phyloP scores from a whole-genome alignment of 1,140 invertebrate species.

The Anastrepha ludens region DNA sequence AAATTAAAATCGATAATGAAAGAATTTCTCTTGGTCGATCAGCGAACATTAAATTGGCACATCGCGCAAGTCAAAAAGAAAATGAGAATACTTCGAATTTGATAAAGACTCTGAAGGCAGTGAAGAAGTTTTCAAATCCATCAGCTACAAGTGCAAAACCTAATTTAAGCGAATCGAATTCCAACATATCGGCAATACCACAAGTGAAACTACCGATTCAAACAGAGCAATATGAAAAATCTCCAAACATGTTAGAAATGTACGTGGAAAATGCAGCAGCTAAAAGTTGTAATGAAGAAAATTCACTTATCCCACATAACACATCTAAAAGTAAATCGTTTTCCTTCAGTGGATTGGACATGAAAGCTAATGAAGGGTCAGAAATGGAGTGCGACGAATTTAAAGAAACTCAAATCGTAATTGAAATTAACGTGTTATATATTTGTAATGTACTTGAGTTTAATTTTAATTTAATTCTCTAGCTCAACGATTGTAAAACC shows the following conservation, averaged over 20 bases:
- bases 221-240: slow-evolving; percentile 59
- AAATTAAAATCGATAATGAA: not conserved
- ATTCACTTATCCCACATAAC: not conserved
- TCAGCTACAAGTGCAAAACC: not conserved
- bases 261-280: slow-evolving; percentile 61
- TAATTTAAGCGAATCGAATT: not conserved
- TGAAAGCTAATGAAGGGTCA: slow-evolving; percentile 28
- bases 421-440: slow-evolving; percentile 35
- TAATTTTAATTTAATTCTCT: not conserved
- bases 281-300: not conserved
- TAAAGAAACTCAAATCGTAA: slow-evolving; percentile 7
- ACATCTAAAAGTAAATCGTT: slow-evolving; percentile 64
- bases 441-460: not conserved
- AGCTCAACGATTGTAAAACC: not conserved
- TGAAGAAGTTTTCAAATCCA: too few relatives aligned
- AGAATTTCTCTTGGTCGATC: not conserved
- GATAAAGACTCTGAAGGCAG: too few relatives aligned
- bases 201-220: slow-evolving; percentile 56
- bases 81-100: not conserved
- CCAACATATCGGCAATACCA: slow-evolving; percentile 20
- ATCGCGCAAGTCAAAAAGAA: not conserved
- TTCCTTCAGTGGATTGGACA: slow-evolving; percentile 59
- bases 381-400: not conserved
- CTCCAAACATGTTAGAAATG: slow-evolving; percentile 67
- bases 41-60: too few relatives aligned